Conservation (phyloP, 1,140 invertebrate species). For the Ips nitidus region DNA sequence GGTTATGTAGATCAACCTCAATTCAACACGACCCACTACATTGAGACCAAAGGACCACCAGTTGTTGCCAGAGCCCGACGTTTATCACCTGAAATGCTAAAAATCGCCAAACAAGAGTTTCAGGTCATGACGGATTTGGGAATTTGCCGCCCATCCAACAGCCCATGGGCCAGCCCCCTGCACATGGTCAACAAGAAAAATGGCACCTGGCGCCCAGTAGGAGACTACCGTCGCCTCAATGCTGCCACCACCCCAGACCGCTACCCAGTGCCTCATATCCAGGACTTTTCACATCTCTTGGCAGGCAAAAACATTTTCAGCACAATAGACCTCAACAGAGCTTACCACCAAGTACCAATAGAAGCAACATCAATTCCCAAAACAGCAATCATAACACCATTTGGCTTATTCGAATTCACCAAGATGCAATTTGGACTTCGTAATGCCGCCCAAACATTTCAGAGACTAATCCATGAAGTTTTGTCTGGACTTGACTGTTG, state of each 20-base stretch:
- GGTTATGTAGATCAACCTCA: not conserved
- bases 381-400: slow-evolving; percentile 50
- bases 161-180: slow-evolving; percentile 51
- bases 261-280: slow-evolving; percentile 45
- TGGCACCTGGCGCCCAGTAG: slow-evolving; percentile 49
- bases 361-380: slow-evolving; percentile 46
- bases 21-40: slow-evolving; percentile 27
- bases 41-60: slow-evolving; percentile 46
- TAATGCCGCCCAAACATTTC: slow-evolving; percentile 20
- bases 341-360: slow-evolving; percentile 43
- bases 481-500: not conserved
- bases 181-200: slow-evolving; percentile 52
- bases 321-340: not conserved
- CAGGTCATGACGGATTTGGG: slow-evolving; percentile 37
- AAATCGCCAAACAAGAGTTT: slow-evolving; percentile 44
- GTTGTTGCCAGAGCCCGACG: slow-evolving; percentile 45
- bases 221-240: slow-evolving; percentile 55
- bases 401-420: slow-evolving; percentile 50
- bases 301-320: not conserved
- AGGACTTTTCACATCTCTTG: slow-evolving; percentile 43
- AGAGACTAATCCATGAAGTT: slow-evolving; percentile 8
- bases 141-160: slow-evolving; percentile 44
- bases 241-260: slow-evolving; percentile 50
- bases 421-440: slow-evolving; percentile 14
- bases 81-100: slow-evolving; percentile 44